phyloP scores from a whole-genome alignment of 1,140 invertebrate genomes.

The Drosophila triauraria region DNA sequence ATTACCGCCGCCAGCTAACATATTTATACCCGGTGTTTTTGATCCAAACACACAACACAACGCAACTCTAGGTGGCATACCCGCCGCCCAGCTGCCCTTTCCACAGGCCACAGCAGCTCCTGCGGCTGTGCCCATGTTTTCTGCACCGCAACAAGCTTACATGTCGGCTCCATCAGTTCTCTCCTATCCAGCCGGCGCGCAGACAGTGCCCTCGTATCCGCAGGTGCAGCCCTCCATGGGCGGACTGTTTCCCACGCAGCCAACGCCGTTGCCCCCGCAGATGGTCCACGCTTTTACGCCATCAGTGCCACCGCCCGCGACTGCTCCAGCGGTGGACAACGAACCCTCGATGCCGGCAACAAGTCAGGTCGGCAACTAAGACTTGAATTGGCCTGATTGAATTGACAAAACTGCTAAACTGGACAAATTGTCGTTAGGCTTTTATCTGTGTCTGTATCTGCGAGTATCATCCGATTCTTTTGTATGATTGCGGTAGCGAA shows the following conservation, averaged over 20 bases:
- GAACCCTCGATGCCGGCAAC: slow-evolving; percentile 20
- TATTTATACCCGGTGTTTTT: slow-evolving; percentile 69
- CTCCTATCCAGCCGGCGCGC: slow-evolving; percentile 74
- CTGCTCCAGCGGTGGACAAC: slow-evolving; percentile 14
- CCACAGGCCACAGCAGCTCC: slow-evolving; percentile 67
- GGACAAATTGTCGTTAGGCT: slow-evolving; percentile 67
- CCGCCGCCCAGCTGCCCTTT: slow-evolving; percentile 67
- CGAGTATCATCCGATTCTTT: slow-evolving; percentile 48
- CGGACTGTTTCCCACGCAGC: slow-evolving; percentile 73
- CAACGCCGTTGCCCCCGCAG: slow-evolving; percentile 79
- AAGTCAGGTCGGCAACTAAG: slow-evolving; percentile 33
- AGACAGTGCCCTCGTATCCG: slow-evolving; percentile 80
- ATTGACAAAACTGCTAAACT: slow-evolving; percentile 26
- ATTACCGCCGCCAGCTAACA: slow-evolving; percentile 60
- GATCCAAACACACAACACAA: slow-evolving; percentile 53
- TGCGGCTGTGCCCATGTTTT: slow-evolving; percentile 45
- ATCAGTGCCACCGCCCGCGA: slow-evolving; percentile 13
- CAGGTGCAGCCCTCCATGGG: slow-evolving; percentile 82
- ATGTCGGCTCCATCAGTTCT: slow-evolving; percentile 75
- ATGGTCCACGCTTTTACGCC: slow-evolving; percentile 70
- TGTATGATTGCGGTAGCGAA: slow-evolving; percentile 37
- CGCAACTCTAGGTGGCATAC: slow-evolving; percentile 58
- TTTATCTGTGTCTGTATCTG: slow-evolving; percentile 31
- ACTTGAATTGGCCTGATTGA: slow-evolving; percentile 13
- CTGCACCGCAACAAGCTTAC: slow-evolving; percentile 66